Evolutionary conservation across 2,888 invertebrate species (phyloP).

Genomic region (Gymnosoma rotundatum): DNA sequence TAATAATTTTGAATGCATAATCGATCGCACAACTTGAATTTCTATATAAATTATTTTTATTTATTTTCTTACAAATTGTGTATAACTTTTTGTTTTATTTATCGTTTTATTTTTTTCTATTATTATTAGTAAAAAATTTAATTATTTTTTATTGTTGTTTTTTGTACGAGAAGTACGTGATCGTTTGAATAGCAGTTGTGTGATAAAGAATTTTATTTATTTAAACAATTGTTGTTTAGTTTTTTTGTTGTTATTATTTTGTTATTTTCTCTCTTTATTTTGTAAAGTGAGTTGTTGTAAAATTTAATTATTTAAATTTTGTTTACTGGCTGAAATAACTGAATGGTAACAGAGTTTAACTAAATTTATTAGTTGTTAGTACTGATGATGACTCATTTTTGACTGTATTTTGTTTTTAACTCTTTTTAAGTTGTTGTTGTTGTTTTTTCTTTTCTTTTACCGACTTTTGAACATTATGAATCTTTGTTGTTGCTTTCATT

Average conservation of each 20-base stretch:
- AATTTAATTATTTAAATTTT: constrained; percentile 25
- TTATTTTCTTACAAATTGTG: background rate
- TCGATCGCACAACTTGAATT: background rate
- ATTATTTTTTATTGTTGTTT: constrained; percentile 13
- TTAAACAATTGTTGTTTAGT: constrained; percentile 13
- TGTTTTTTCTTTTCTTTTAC: constrained; percentile 2
- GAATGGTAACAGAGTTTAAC: constrained; percentile 20
- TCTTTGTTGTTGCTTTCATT: constrained; percentile 14
- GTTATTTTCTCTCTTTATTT: background rate
- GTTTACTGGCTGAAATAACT: constrained; percentile 15
- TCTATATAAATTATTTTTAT: background rate
- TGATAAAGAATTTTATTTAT: constrained; percentile 25
- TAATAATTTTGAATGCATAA: constrained; percentile 28
- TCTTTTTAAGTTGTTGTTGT: constrained; percentile 29
- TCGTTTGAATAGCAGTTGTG: constrained; percentile 21
- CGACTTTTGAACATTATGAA: background rate
- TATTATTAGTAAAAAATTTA: constrained; percentile 17
- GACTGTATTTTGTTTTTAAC: constrained; percentile 46
- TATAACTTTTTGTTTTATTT: background rate
- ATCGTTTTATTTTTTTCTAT: constrained; percentile 18
- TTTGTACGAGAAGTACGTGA: constrained; percentile 40
- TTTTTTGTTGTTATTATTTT: constrained; percentile 14
- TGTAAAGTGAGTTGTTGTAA: background rate
- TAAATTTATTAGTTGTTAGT: constrained; percentile 13
- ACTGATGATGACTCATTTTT: constrained; percentile 61